A percentile compares a stretch with the other conserved stretches of the same genome.
phyloP scores from a whole-genome alignment of 2,113 vertebrate genomes.

The Sinosuthora webbiana region DNA sequence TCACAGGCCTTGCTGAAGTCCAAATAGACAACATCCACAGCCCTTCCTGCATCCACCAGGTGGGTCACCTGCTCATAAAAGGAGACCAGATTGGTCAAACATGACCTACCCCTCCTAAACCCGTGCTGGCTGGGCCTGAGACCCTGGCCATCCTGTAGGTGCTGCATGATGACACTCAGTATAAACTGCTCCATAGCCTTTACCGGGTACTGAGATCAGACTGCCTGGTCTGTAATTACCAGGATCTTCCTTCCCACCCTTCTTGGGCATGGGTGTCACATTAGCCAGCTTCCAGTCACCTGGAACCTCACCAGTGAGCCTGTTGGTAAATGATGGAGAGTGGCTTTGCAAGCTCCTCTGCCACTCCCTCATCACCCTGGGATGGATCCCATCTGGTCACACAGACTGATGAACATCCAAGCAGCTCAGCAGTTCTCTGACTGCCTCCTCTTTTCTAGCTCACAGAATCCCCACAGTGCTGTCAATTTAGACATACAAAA shows the following conservation, averaged over 20 bases:
- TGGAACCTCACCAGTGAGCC: neutral
- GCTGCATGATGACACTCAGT: neutral
- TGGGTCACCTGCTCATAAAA: neutral
- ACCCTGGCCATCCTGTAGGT: neutral
- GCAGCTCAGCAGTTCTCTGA: neutral
- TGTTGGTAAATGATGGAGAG: neutral
- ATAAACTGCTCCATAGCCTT: neutral
- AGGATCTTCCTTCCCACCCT: neutral
- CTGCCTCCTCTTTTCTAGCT: neutral
- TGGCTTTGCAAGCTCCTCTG: neutral
- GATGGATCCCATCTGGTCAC: neutral
- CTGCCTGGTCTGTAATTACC: neutral
- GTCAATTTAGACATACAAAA: neutral
- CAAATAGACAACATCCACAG: neutral
- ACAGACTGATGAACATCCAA: neutral
- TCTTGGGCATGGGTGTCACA: neutral
- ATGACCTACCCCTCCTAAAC: neutral
- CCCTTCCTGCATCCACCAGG: neutral
- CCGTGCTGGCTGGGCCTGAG: neutral
- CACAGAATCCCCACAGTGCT: neutral
- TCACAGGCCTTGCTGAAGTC: neutral
- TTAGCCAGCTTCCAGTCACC: neutral
- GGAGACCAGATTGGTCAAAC: neutral
- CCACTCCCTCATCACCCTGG: neutral
- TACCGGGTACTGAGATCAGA: neutral